phyloP scores from a whole-genome alignment of 2,113 vertebrate genomes.

The Neotoma lepida region DNA sequence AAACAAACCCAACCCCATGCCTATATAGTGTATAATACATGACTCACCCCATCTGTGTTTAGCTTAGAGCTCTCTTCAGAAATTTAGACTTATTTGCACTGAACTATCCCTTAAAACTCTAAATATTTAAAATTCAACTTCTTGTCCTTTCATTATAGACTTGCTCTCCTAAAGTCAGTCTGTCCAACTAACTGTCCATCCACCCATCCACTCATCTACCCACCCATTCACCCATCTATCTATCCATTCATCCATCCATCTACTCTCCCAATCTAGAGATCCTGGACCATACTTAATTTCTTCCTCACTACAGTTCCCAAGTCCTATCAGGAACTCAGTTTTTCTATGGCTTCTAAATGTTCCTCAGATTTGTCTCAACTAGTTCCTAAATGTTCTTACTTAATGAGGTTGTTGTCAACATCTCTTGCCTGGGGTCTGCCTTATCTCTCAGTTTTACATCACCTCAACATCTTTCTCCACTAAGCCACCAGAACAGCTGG shows the following conservation, averaged over 20 bases:
- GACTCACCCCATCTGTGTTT: not conserved
- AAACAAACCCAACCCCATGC: not conserved
- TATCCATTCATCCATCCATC: not conserved
- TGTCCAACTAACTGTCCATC: not conserved
- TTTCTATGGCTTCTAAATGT: not conserved
- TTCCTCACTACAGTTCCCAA: not conserved
- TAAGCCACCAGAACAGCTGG: not conserved
- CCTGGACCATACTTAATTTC: not conserved
- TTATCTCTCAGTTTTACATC: not conserved
- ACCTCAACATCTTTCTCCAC: not conserved
- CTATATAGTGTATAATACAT: not conserved
- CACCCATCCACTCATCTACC: not conserved
- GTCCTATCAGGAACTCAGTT: not conserved
- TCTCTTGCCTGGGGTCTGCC: not conserved
- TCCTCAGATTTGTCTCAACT: not conserved
- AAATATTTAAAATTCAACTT: constrained; percentile 8
- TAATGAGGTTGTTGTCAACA: not conserved
- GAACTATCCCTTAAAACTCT: not conserved
- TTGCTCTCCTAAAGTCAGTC: not conserved
- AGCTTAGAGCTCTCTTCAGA: not conserved
- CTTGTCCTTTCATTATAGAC: not conserved
- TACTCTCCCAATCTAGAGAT: not conserved
- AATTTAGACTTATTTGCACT: not conserved
- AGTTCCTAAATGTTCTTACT: not conserved
- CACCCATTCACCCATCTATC: not conserved